A percentile compares a stretch with the other conserved stretches of the same genome.
Evolutionary conservation across 2,797 vertebrate species (phyloP).

Genomic region (Pangasius krempfi): DNA sequence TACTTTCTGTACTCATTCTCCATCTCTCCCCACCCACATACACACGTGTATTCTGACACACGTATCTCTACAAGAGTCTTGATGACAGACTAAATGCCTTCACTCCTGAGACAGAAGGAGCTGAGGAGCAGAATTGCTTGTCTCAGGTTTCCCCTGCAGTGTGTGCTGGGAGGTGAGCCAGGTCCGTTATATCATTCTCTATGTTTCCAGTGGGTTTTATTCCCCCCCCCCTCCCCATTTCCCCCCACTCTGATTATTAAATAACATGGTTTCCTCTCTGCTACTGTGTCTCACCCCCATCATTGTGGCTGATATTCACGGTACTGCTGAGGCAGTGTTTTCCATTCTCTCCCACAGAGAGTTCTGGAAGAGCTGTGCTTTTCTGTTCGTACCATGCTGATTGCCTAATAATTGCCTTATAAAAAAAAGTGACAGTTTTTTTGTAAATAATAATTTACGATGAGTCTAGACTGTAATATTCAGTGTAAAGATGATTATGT

Average conservation of each 20-base stretch:
- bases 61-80: slow-evolving; percentile 27
- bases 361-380: slow-evolving; percentile 40
- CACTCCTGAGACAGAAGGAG: slow-evolving; percentile 31
- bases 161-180: slow-evolving; percentile 57
- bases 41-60: slow-evolving; percentile 36
- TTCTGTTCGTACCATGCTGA: slow-evolving; percentile 47
- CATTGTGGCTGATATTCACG: slow-evolving; percentile 62
- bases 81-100: slow-evolving; percentile 42
- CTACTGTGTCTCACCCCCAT: slow-evolving; percentile 65
- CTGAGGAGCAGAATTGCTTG: slow-evolving; percentile 47
- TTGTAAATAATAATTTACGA: slow-evolving; percentile 48
- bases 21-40: slow-evolving; percentile 48
- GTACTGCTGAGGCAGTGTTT: slow-evolving; percentile 74
- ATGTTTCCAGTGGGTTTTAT: slow-evolving; percentile 60
- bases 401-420: slow-evolving; percentile 51
- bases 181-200: slow-evolving; percentile 52
- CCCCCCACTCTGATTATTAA: slow-evolving; percentile 65
- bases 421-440: slow-evolving; percentile 36
- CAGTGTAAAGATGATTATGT: slow-evolving; percentile 34
- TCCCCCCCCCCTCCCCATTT: background rate
- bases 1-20: slow-evolving; percentile 12
- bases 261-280: slow-evolving; percentile 62
- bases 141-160: slow-evolving; percentile 64
- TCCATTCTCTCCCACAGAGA: slow-evolving; percentile 61
- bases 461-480: slow-evolving; percentile 39